These are phyloP conservation scores for Escarpia spicata DNA, from an alignment of 2,888 invertebrate genomes.

Conservation along the genomic window DNA sequence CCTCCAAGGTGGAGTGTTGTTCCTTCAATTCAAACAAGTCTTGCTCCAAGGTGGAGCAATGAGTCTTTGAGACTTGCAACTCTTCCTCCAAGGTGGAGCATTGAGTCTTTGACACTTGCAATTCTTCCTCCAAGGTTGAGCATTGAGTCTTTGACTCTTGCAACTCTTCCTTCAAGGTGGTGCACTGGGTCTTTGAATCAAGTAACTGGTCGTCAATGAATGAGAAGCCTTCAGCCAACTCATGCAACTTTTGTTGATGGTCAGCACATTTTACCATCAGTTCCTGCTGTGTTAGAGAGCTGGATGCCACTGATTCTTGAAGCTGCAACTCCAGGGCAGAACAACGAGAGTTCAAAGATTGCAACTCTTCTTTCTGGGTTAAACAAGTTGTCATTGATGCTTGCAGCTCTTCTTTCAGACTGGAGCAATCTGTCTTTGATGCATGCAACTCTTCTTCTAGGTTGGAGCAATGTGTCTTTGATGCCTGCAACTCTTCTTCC, in stretches of 20 bases:
- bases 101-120: neutral
- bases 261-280: neutral
- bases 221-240: neutral
- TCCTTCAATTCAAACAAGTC: neutral
- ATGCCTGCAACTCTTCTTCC: no score
- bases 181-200: neutral
- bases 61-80: neutral
- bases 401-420: neutral
- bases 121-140: neutral
- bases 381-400: neutral
- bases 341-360: neutral
- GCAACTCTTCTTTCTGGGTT: neutral
- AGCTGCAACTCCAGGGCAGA: neutral
- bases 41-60: neutral
- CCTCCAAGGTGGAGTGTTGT: neutral
- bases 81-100: neutral
- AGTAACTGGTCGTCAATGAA: neutral
- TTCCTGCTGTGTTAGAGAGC: neutral
- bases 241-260: neutral
- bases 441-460: neutral
- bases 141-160: neutral
- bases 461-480: neutral
- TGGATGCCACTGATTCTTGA: neutral
- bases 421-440: neutral
- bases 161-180: neutral